Evolutionary conservation across 2,888 invertebrate genomes (phyloP).

Genomic region (Rotaria magnacalcarata): DNA sequence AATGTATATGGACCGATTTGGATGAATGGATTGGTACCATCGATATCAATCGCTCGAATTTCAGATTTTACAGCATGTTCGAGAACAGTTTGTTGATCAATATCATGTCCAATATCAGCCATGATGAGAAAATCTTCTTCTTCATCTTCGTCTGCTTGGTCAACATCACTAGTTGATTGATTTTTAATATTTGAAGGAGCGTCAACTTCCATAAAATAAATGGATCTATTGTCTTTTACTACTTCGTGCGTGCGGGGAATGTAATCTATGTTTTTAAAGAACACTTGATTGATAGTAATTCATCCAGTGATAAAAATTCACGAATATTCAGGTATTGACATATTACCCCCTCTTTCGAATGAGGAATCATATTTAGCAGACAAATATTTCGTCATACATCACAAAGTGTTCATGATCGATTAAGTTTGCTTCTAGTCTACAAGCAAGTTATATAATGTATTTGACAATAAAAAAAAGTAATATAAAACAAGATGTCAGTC

Average conservation of each 20-base stretch:
- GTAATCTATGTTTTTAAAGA: no score
- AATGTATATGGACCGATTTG: slow-evolving; percentile 33
- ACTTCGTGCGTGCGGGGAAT: no score
- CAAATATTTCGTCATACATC: no score
- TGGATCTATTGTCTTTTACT: no score
- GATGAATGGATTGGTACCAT: background rate
- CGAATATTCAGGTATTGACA: background rate
- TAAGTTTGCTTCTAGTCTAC: no score
- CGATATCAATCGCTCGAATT: background rate
- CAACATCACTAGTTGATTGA: background rate
- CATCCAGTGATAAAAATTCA: background rate
- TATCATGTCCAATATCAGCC: slow-evolving; percentile 29
- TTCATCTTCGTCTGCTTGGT: background rate
- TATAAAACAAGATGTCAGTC: no score
- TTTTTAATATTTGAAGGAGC: background rate
- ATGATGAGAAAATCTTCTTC: background rate
- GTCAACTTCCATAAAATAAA: background rate
- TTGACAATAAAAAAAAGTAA: no score
- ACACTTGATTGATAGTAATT: background rate
- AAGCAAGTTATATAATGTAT: no score
- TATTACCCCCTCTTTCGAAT: background rate
- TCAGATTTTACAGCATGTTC: background rate
- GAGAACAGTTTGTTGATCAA: background rate
- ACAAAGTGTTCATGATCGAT: no score
- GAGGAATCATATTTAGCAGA: background rate